Base-by-base conservation (phyloP, 2,113 vertebrate species). In the Columba janthina region DNA sequence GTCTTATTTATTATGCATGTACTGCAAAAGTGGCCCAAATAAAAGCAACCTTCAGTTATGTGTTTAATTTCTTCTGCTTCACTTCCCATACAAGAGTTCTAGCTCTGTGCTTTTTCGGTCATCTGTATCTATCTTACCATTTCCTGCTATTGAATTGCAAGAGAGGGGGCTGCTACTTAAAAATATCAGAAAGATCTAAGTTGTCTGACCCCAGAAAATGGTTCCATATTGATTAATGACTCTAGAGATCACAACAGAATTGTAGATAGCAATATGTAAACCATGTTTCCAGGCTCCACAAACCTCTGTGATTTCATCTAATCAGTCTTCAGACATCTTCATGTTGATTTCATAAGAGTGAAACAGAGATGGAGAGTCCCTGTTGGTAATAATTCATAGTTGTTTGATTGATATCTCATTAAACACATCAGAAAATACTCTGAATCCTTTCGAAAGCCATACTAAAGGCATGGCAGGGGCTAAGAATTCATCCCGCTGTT, bases 221-320 rank as follows among this genome's bases (percentile, higher is more conserved):
- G 46, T 44, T 93, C 42, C 25, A n/a, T 36, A 58, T 88, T 97
- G 81, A 96, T 94, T 97, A 75, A 95, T 93, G 89, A 71, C 29
- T 71, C 86, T 31, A 38, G 73, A 72, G 61, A 88, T 53, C 38
- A 53, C 66, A 19, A 75, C 34, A 56, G 51, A 70, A 77, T n/a
- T 61, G 38, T 50, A 79, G 72, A 62, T 50, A 85, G 57, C 86
- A 42, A n/a, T 31, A 48, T 66, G 36, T 50, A 89, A 65, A 50
- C 85, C 85, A 64, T 16, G 7, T 40, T 79, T 32, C 79, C 85
- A 84, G 87, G 78, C 85, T 93, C 72, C 69, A 44, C 66, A 73
- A 48, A 34, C 95, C 88, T 93, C 73, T 64, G 19, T 89, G 51
- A 54, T 91, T 64, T 62, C 60, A 90, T 90, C 56, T 85, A 83